These are phyloP conservation scores for Drosophila quasianomalipes DNA, from an alignment of 2,888 invertebrate genomes.

Conservation along the genomic window DNA sequence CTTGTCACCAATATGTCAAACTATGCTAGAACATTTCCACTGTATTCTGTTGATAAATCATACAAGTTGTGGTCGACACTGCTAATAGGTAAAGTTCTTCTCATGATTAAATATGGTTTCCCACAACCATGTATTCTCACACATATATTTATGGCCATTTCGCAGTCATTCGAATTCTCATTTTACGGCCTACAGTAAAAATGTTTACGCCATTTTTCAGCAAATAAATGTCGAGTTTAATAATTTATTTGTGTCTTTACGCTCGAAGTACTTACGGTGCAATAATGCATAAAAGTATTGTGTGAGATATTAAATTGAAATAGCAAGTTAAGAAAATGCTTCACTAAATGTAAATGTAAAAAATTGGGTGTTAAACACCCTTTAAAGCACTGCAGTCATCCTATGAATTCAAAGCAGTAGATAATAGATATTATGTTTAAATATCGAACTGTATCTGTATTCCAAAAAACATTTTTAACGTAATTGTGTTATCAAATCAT, in stretches of 20 bases:
- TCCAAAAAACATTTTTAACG: neutral
- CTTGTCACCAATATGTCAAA: conserved; percentile 80
- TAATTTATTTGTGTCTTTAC: conserved; percentile 44
- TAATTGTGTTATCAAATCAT: neutral
- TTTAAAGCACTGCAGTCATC: neutral
- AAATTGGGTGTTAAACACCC: neutral
- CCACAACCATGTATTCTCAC: conserved; percentile 4
- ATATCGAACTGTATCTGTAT: neutral
- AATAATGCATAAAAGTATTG: conserved; percentile 9
- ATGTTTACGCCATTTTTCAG: conserved; percentile 48
- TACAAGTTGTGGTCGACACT: conserved; percentile 6
- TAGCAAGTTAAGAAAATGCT: neutral
- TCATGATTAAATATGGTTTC: neutral
- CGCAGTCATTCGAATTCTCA: conserved; percentile 10
- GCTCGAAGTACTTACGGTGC: conserved; percentile 14
- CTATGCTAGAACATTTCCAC: conserved; percentile 50
- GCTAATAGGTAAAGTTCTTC: neutral
- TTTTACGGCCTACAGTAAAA: conserved; percentile 59
- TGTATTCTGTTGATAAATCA: conserved; percentile 65
- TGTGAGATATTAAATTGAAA: conserved; percentile 1
- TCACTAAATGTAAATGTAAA: neutral
- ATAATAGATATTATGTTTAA: too few species aligned
- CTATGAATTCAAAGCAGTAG: neutral
- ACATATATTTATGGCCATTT: conserved; percentile 6
- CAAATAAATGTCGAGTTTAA: conserved; percentile 45